Base-by-base conservation (phyloP, 2,888 invertebrate species). In the Taenaris catops region DNA sequence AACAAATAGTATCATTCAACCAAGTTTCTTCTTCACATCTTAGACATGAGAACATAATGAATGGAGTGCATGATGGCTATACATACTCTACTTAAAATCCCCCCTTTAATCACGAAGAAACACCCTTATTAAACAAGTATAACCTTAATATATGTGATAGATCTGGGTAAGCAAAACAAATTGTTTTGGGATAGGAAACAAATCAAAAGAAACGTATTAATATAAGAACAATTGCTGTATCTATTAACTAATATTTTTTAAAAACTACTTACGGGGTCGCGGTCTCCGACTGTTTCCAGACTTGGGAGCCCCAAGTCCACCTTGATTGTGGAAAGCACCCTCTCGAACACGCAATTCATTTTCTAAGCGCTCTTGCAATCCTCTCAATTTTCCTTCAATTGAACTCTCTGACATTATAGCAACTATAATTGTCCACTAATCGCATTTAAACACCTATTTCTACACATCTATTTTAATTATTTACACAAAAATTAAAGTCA, bases 301-400 rank as follows among this genome's bases (percentile, higher is more conserved):
- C 71, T 78, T 78, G 73, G 88, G 74, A 62, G 83, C 59, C 58
- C 69, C 75, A 48, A 75, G 69, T 62, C 72, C 80, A 88, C 84
- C 70, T 84, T 88, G 75, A 89, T 89, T 70, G 88, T 80, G 66
- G 86, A 90, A 69, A 62, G 69, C 80, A 89, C 91, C 81, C 90
- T 91, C 87, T 89, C 91, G 69, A 90, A 91, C 78, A 75, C 80
- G 83, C 73, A 76, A 70, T 71, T 81, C 83, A 68, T 81, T 81
- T 73, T 91, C 91, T 55, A 96, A 88, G 61, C 93, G 90, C 70
- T 93, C 93, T 80, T 96, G 92, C 78, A 96, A 89, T 66, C 92
- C 93, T 81, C 93, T 91, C 68, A 96, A 90, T 89, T 93, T 95
- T 63, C 92, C 93, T 75, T 93, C 93, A 71, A 93, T 89, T 64